A percentile compares a stretch with the other conserved stretches of the same genome.
Conservation (phyloP, 2,888 invertebrate genomes). For the Polia nebulosa region DNA sequence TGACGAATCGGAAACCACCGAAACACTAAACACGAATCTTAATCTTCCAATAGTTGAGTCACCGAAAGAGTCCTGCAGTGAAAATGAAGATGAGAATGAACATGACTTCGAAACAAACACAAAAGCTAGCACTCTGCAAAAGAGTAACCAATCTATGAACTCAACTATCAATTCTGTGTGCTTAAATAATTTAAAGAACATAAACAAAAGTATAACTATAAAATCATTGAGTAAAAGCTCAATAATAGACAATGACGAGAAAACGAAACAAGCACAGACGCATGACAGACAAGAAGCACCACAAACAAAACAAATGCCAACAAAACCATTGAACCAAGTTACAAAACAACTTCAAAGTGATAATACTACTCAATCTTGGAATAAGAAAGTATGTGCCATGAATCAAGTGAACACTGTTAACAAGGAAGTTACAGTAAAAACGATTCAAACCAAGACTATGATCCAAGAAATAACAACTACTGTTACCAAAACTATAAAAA, state of each 20-base stretch:
- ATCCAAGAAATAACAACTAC: conserved; percentile 89
- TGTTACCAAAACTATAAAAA: conserved; percentile 88
- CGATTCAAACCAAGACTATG: conserved; percentile 85
- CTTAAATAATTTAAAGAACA: conserved; percentile 76
- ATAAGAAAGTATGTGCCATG: conserved; percentile 73
- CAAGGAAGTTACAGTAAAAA: conserved; percentile 85
- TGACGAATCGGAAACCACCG: conserved; percentile 60
- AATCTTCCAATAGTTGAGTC: conserved; percentile 75
- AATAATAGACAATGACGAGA: conserved; percentile 44
- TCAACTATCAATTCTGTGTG: conserved; percentile 65
- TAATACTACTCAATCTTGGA: conserved; percentile 67
- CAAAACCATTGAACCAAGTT: conserved; percentile 71
- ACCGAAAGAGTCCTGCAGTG: conserved; percentile 75
- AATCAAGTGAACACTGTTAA: conserved; percentile 82
- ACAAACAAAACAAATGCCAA: conserved; percentile 69
- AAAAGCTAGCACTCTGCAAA: conserved; percentile 69
- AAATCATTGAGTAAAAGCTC: conserved; percentile 67
- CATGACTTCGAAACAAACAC: conserved; percentile 76
- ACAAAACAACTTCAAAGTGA: conserved; percentile 60
- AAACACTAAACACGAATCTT: conserved; percentile 52
- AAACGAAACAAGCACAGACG: conserved; percentile 44
- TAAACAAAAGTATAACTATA: conserved; percentile 78
- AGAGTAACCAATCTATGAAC: conserved; percentile 58
- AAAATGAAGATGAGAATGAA: conserved; percentile 68
- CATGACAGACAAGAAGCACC: conserved; percentile 61